Evolutionary conservation across 2,113 vertebrate genomes (phyloP).

Genomic region (Lynx canadensis): DNA sequence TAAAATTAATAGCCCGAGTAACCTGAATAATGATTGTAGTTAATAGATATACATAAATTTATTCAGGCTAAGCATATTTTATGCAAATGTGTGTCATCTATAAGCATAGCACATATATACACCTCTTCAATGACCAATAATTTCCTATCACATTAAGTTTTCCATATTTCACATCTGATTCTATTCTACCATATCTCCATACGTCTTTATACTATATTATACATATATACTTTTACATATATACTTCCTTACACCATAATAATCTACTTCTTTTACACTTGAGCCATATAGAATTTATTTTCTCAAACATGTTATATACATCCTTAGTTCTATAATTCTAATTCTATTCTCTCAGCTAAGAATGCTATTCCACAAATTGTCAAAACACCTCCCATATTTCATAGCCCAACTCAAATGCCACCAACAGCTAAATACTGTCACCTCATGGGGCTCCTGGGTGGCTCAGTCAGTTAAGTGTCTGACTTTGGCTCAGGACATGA

Average conservation of each 20-base stretch:
- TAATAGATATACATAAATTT: neutral
- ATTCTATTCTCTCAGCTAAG: conserved; percentile 59
- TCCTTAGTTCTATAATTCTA: conserved; percentile 25
- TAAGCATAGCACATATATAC: neutral
- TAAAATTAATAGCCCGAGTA: conserved; percentile 7
- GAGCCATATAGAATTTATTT: conserved; percentile 11
- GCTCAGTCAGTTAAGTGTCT: too few species aligned
- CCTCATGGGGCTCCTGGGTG: neutral
- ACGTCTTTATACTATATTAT: neutral
- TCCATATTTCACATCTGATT: neutral
- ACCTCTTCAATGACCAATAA: neutral
- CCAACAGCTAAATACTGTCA: conserved; percentile 47
- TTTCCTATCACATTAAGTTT: neutral
- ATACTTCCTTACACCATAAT: neutral
- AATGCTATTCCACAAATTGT: conserved; percentile 67
- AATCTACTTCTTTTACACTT: neutral
- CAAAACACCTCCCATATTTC: conserved; percentile 53
- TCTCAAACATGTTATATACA: neutral
- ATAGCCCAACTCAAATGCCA: conserved; percentile 46
- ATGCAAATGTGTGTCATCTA: neutral
- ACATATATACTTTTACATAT: neutral
- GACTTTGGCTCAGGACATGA: too few species aligned
- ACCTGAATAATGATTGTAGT: neutral
- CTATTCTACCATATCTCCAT: neutral
- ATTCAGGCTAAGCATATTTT: neutral